A percentile compares a stretch with the other conserved stretches of the same genome.
Conservation (phyloP, 1,140 invertebrate genomes). For the Acyrthosiphon pisum region DNA sequence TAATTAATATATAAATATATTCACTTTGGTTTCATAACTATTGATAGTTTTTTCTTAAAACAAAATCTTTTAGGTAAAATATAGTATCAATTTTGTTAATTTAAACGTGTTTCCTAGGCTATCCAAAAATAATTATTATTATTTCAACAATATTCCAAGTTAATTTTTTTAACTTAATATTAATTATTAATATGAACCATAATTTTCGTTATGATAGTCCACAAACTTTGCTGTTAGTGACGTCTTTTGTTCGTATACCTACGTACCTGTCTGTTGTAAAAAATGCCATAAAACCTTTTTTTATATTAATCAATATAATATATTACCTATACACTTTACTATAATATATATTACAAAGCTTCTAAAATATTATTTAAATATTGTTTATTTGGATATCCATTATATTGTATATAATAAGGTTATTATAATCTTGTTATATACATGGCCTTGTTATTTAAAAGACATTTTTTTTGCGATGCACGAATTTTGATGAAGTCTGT, state of each 20-base stretch:
- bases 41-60: not conserved
- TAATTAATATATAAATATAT: not conserved
- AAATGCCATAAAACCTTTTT: not conserved
- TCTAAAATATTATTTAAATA: not conserved
- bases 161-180: not conserved
- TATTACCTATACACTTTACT: not conserved
- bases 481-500: slow-evolving; percentile 20
- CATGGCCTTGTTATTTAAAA: not conserved
- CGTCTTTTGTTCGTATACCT: not conserved
- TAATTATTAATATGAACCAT: not conserved
- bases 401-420: slow-evolving; percentile 14
- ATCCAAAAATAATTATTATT: not conserved
- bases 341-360: not conserved
- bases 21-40: not conserved
- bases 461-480: not conserved
- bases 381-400: not conserved
- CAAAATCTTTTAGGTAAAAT: not conserved
- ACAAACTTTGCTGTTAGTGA: not conserved
- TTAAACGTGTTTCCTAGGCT: not conserved
- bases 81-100: not conserved
- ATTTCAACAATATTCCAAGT: not conserved
- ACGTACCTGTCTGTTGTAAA: not conserved
- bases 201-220: not conserved
- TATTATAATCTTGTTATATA: slow-evolving; percentile 18
- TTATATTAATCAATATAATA: not conserved